Evolutionary conservation across 2,797 vertebrate species (phyloP).

Genomic region (Falco berigora): DNA sequence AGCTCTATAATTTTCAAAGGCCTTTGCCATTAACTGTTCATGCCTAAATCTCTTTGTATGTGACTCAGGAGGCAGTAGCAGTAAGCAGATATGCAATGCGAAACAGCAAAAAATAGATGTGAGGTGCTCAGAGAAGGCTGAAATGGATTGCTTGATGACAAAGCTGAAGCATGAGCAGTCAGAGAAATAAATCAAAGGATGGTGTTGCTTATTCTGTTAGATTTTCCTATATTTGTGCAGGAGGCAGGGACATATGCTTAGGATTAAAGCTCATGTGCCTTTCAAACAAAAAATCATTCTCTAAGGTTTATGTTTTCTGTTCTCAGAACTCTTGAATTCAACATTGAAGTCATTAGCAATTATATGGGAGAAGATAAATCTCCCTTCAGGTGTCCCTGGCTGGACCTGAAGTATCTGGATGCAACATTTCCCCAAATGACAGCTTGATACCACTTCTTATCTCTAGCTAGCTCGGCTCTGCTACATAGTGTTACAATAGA

Average conservation of each 20-base stretch:
- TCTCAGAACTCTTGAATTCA: neutral
- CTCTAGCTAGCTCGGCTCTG: neutral
- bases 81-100: neutral
- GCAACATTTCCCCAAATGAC: neutral
- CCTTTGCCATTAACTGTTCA: neutral
- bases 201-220: neutral
- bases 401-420: neutral
- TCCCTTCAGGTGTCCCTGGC: neutral
- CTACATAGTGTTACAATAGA: neutral
- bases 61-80: neutral
- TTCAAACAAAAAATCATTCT: constrained; percentile 18
- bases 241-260: neutral
- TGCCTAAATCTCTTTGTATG: neutral
- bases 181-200: constrained; percentile 37
- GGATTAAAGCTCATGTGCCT: constrained; percentile 26
- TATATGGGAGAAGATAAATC: neutral
- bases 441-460: neutral
- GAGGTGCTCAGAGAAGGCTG: neutral
- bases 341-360: neutral
- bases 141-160: neutral
- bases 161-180: neutral
- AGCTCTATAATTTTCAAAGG: constrained; percentile 17
- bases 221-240: neutral
- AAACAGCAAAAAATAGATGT: neutral
- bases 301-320: constrained; percentile 7